Conservation (phyloP, 2,888 invertebrate genomes). For the Lasioglossum vierecki region DNA sequence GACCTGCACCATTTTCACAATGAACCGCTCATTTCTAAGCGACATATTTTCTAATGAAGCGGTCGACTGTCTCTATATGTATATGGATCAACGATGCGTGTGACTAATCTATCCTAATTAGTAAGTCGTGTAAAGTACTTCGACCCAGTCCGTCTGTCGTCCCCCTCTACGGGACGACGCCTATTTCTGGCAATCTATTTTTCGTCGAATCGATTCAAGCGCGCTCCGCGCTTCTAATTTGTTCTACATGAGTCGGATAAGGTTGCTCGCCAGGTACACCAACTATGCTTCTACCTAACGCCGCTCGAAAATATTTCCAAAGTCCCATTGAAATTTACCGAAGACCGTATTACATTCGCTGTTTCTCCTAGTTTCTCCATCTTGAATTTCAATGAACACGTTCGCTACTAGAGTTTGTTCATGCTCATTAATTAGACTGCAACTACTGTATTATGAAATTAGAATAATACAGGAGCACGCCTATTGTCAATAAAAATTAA, state of each 20-base stretch:
- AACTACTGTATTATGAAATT: neutral
- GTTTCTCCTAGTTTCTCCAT: no score
- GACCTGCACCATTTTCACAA: neutral
- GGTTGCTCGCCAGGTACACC: constrained; percentile 23
- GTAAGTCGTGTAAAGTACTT: constrained; percentile 42
- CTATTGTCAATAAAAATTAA: neutral
- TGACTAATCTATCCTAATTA: constrained; percentile 46
- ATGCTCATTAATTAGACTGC: neutral
- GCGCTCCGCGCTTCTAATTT: constrained; percentile 41
- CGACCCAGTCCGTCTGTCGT: constrained; percentile 31
- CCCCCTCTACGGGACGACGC: constrained; percentile 46
- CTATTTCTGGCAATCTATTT: constrained; percentile 38
- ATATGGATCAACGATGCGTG: constrained; percentile 38
- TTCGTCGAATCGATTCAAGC: constrained; percentile 31
- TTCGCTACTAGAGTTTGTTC: neutral
- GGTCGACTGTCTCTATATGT: constrained; percentile 49
- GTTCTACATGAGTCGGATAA: constrained; percentile 45
- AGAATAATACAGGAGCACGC: neutral
- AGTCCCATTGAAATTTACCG: neutral
- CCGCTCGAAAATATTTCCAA: constrained; percentile 1
- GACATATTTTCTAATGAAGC: constrained; percentile 67
- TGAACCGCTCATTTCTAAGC: neutral
- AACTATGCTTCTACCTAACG: constrained; percentile 30
- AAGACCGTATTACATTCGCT: neutral
- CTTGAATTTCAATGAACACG: neutral